Conservation (phyloP, 2,113 vertebrate genomes). For the Orycteropus afer region DNA sequence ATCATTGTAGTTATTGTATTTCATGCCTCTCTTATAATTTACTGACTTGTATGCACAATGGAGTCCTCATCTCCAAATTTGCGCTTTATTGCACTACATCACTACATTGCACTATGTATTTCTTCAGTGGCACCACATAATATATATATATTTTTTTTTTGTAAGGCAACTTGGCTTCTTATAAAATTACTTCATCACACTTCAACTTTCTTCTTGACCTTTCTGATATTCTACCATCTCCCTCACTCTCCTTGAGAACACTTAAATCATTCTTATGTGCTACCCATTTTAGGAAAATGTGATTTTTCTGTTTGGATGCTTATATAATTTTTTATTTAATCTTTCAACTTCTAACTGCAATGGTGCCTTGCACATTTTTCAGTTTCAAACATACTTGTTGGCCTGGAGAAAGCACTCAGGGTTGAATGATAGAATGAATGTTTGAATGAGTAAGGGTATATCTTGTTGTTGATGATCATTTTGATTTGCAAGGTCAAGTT, state of each 20-base stretch:
- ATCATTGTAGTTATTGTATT: background rate
- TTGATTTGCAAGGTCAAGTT: background rate
- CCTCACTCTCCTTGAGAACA: background rate
- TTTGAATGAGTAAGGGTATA: background rate
- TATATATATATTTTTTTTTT: too few species aligned
- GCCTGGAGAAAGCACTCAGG: background rate
- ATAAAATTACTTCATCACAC: background rate
- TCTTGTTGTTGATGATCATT: background rate
- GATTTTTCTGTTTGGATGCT: background rate
- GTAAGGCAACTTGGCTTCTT: background rate
- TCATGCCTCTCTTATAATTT: background rate
- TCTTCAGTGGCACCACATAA: background rate
- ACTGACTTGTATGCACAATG: background rate
- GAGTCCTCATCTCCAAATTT: background rate
- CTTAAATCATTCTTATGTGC: background rate
- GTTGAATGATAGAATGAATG: background rate
- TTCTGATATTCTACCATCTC: background rate
- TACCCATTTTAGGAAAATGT: background rate
- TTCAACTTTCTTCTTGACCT: background rate
- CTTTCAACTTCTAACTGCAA: background rate
- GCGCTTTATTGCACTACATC: background rate
- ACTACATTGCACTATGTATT: background rate
- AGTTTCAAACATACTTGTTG: background rate
- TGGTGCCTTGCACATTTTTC: background rate
- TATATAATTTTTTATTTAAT: background rate